Evolutionary conservation across 1,140 invertebrate species (phyloP), one percentile per base, ranked within the genome.

Genomic region (Gryllus bimaculatus): DNA sequence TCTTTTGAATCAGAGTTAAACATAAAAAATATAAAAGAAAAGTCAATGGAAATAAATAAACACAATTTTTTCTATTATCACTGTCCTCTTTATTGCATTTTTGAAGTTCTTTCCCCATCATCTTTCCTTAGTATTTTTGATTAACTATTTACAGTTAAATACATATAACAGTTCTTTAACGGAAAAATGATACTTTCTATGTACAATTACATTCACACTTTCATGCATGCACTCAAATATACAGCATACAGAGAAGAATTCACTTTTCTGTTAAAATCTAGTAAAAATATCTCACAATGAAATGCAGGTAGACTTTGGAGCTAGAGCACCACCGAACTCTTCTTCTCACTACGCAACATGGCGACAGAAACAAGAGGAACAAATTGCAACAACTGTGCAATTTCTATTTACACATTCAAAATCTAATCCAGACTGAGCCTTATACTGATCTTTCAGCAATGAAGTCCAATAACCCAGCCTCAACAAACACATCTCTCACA

Each of bases 321-420:
- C 54, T 66, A 66, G 54, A 66, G 54, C 54, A 66, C 54, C 54
- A 66, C 54, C 54, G 10, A 66, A 66, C 54, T 66, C 54, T 66
- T 66, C 54, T 66, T 66, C 54, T 66, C 54, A 66, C 54, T 66
- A 66, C 54, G 54, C 54, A 66, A 66, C 54, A 66, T 66, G 54
- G 54, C 54, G 54, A 66, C 54, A 66, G 54, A 66, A 66, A 66
- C 26, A 39, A 66, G 18, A 66, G 54, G 54, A 66, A 66, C 54
- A 66, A 66, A 66, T 66, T 66, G 54, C 54, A 66, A 3, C 18
- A 66, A 13, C 7, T 66, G 26, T 18, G 54, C 54, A 66, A 66
- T 66, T 66, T 66, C 10, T 66, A 66, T 66, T 66, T 66, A 66
- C 54, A 66, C 54, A 66, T 18, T 66, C 54, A 66, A 66, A 18